These are phyloP conservation scores for Brachyptera putata DNA, from an alignment of 2,888 invertebrate genomes.

Conservation along the genomic window DNA sequence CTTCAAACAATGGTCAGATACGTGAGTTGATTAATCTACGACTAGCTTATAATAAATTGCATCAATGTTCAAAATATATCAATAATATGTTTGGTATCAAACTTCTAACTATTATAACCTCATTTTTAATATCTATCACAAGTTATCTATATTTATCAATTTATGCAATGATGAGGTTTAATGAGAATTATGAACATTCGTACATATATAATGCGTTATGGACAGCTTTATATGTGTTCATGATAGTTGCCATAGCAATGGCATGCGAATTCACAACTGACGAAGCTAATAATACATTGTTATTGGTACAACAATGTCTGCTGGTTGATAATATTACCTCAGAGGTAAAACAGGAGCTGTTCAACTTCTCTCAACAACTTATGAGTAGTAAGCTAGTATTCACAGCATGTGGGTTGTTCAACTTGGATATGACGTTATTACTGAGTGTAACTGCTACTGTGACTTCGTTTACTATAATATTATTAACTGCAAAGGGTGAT, in stretches of 20 bases:
- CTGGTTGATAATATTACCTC: background rate
- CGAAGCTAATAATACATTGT: background rate
- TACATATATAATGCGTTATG: too few relatives aligned
- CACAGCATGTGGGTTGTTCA: conserved; percentile 1
- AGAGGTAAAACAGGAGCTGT: background rate
- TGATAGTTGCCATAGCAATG: background rate
- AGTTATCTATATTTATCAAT: background rate
- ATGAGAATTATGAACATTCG: too few relatives aligned
- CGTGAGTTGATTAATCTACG: too few relatives aligned
- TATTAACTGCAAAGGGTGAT: too few relatives aligned
- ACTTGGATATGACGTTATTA: background rate
- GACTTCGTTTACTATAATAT: background rate
- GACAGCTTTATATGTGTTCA: background rate
- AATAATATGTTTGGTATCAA: background rate
- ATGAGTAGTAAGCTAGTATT: background rate
- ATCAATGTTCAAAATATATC: too few relatives aligned
- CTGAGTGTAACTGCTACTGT: background rate
- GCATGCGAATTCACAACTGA: background rate
- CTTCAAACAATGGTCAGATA: too few relatives aligned
- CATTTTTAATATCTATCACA: background rate
- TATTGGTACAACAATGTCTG: background rate
- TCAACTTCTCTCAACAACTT: background rate
- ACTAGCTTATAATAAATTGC: too few relatives aligned
- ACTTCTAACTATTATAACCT: background rate
- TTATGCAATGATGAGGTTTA: background rate